A percentile compares a stretch with the other conserved stretches of the same genome.
phyloP scores from a whole-genome alignment of 1,140 invertebrate species.

The Monochamus saltuarius region DNA sequence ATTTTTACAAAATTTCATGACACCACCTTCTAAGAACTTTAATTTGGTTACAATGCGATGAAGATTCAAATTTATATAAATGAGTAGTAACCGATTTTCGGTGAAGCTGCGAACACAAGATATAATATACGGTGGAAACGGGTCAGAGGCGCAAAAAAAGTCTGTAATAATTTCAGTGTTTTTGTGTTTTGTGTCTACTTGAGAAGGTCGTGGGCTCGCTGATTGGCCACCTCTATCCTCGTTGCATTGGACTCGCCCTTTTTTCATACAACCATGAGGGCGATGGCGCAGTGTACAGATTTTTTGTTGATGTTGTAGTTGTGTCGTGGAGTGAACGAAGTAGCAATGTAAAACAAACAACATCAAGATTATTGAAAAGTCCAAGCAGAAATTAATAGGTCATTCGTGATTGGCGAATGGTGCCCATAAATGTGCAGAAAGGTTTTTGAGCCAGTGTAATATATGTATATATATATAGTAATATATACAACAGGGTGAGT shows the following conservation, averaged over 20 bases:
- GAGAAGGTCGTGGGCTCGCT: conserved; percentile 79
- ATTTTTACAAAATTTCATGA: too few species aligned
- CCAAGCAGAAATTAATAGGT: too few species aligned
- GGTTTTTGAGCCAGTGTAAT: too few species aligned
- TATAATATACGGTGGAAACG: conserved; percentile 26
- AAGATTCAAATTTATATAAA: too few species aligned
- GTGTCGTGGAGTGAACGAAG: conserved; percentile 44
- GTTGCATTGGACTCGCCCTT: conserved; percentile 72
- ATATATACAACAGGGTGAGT: too few species aligned
- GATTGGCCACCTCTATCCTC: conserved; percentile 82
- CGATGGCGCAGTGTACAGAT: conserved; percentile 29
- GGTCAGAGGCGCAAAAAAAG: conserved; percentile 30
- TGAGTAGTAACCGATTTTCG: too few species aligned
- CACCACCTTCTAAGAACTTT: too few species aligned
- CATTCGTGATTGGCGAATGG: too few species aligned
- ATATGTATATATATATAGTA: too few species aligned
- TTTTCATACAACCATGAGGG: conserved; percentile 22
- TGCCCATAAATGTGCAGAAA: too few species aligned
- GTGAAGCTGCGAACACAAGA: too few species aligned
- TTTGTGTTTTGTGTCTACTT: conserved; percentile 63
- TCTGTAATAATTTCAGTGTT: conserved; percentile 38
- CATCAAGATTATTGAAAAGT: conserved; percentile 44
- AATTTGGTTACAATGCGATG: too few species aligned
- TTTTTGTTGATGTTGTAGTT: conserved; percentile 38
- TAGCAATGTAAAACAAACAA: conserved; percentile 49